A percentile compares a stretch with the other conserved stretches of the same genome.
These are phyloP conservation scores for Pagetopsis macropterus DNA, from an alignment of 2,797 vertebrate genomes.

Conservation along the genomic window DNA sequence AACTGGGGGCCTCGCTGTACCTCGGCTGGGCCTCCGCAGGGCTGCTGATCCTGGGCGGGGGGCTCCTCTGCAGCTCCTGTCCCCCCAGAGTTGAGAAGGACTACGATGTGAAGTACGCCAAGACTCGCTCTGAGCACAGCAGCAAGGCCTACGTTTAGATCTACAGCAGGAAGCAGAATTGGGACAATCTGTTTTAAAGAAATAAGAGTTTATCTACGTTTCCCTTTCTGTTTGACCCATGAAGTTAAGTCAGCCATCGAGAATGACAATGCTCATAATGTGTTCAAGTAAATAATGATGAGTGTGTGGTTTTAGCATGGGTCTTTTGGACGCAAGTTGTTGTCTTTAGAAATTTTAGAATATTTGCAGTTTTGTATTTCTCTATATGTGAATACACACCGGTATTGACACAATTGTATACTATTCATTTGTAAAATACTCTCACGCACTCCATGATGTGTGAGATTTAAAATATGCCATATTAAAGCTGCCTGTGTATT, in stretches of 20 bases:
- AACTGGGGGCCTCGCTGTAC: slow-evolving; percentile 90
- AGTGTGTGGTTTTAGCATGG: neutral
- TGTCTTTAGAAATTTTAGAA: neutral
- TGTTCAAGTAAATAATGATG: neutral
- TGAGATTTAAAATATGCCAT: neutral
- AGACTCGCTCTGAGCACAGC: slow-evolving; percentile 62
- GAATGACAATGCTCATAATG: neutral
- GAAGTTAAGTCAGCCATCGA: neutral
- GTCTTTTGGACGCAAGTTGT: neutral
- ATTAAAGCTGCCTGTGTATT: neutral
- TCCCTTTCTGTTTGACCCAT: neutral
- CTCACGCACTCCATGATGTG: neutral
- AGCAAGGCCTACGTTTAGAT: slow-evolving; percentile 75
- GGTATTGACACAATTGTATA: neutral
- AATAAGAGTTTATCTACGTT: neutral
- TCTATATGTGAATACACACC: neutral
- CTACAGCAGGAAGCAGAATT: neutral
- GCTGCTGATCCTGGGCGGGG: slow-evolving; percentile 87
- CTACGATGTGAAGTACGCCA: slow-evolving; percentile 69
- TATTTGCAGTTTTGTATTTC: neutral
- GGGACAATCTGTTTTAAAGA: neutral
- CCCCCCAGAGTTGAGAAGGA: slow-evolving; percentile 44
- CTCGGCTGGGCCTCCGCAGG: slow-evolving; percentile 89
- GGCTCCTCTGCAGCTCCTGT: slow-evolving; percentile 85
- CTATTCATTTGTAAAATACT: neutral